These are phyloP conservation scores for Motacilla tschutschensis DNA, from an alignment of 2,113 vertebrate species.

Conservation along the genomic window DNA sequence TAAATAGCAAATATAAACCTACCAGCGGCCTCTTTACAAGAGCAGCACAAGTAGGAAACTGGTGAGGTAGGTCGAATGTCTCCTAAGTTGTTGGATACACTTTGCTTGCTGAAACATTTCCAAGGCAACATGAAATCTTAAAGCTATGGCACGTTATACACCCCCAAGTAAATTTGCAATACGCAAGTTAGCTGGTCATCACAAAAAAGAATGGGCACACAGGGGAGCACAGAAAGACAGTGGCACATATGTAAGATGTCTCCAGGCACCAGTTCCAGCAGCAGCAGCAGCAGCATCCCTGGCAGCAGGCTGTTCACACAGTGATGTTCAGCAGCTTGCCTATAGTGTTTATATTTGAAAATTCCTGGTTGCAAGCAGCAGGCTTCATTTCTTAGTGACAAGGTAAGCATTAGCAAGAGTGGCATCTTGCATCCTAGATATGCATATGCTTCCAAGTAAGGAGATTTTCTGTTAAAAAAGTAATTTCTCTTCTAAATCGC, in stretches of 20 bases:
- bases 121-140: neutral
- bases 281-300: neutral
- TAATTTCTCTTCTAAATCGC: neutral
- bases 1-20: neutral
- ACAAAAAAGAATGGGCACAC: neutral
- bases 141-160: neutral
- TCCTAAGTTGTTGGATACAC: neutral
- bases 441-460: neutral
- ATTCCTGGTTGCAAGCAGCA: neutral
- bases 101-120: neutral
- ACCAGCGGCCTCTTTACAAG: neutral
- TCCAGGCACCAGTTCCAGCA: neutral
- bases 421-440: neutral
- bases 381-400: neutral
- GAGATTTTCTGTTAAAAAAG: neutral
- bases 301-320: neutral
- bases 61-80: neutral
- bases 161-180: neutral
- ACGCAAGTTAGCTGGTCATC: neutral
- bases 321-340: neutral
- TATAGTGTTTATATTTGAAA: neutral
- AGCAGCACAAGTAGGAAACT: neutral
- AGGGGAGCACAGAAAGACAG: neutral
- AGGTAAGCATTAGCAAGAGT: neutral
- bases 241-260: neutral